A percentile compares a stretch with the other conserved stretches of the same genome.
Evolutionary conservation across 1,140 invertebrate genomes (phyloP).

Genomic region (Heliconius melpomene): DNA sequence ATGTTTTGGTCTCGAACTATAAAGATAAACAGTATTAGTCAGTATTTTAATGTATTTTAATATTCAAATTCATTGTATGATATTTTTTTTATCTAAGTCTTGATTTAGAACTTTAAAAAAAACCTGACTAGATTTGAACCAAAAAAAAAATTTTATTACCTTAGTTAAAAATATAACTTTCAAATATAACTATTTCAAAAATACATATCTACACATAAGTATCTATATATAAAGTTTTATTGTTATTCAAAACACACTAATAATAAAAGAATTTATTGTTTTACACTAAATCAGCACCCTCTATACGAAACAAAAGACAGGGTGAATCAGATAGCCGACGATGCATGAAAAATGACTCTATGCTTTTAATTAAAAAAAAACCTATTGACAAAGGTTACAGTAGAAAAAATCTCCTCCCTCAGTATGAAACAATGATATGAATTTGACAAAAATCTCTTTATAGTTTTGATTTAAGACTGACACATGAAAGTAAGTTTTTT

Average conservation of each 20-base stretch:
- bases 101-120: too few relatives aligned
- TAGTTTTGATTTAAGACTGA: slow-evolving; percentile 72
- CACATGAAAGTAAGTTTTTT: slow-evolving; percentile 57
- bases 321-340: slow-evolving; percentile 78
- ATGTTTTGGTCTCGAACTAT: too few relatives aligned
- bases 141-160: too few relatives aligned
- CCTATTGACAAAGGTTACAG: slow-evolving; percentile 63
- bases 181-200: too few relatives aligned
- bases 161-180: too few relatives aligned
- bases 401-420: slow-evolving; percentile 59
- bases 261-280: slow-evolving; percentile 24
- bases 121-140: too few relatives aligned
- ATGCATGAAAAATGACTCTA: slow-evolving; percentile 80
- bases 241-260: background rate
- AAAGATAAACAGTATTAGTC: too few relatives aligned
- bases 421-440: slow-evolving; percentile 70
- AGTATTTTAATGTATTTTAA: too few relatives aligned
- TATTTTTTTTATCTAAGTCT: too few relatives aligned
- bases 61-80: too few relatives aligned
- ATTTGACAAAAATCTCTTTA: slow-evolving; percentile 73
- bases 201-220: too few relatives aligned
- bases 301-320: slow-evolving; percentile 61
- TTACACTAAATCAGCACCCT: slow-evolving; percentile 35
- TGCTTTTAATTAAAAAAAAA: slow-evolving; percentile 75
- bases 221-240: background rate